phyloP scores from a whole-genome alignment of 2,113 vertebrate genomes.

The Rissa tridactyla region DNA sequence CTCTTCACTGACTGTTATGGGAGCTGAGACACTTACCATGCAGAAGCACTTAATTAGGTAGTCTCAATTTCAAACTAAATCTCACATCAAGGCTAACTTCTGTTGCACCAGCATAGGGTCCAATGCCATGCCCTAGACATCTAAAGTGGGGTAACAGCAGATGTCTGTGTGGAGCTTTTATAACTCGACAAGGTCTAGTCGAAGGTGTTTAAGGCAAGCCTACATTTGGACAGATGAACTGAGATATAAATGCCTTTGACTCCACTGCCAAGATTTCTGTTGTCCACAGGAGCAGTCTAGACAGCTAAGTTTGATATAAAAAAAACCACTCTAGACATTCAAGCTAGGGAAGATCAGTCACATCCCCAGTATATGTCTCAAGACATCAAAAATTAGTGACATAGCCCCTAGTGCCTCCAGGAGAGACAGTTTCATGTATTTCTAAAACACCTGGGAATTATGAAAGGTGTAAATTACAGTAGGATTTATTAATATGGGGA shows the following conservation, averaged over 20 bases:
- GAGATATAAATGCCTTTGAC: background rate
- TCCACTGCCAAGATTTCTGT: background rate
- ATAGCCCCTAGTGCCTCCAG: background rate
- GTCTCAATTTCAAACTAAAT: background rate
- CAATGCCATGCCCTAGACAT: background rate
- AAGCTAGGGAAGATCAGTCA: background rate
- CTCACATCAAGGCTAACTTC: background rate
- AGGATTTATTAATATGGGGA: background rate
- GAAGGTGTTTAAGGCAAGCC: background rate
- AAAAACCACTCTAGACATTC: background rate
- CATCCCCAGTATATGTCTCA: background rate
- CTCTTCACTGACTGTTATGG: background rate
- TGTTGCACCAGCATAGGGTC: background rate
- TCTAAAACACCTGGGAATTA: background rate
- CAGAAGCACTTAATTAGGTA: background rate
- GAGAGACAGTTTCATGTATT: background rate
- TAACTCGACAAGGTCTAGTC: background rate
- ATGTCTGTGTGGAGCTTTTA: background rate
- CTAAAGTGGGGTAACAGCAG: background rate
- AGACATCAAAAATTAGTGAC: background rate
- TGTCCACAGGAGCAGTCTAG: background rate
- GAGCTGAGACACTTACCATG: accelerated
- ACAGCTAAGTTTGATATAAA: background rate
- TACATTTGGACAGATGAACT: background rate
- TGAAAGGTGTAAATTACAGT: background rate